phyloP scores from a whole-genome alignment of 2,113 vertebrate genomes.

The mouse (Mus musculus) region DNA sequence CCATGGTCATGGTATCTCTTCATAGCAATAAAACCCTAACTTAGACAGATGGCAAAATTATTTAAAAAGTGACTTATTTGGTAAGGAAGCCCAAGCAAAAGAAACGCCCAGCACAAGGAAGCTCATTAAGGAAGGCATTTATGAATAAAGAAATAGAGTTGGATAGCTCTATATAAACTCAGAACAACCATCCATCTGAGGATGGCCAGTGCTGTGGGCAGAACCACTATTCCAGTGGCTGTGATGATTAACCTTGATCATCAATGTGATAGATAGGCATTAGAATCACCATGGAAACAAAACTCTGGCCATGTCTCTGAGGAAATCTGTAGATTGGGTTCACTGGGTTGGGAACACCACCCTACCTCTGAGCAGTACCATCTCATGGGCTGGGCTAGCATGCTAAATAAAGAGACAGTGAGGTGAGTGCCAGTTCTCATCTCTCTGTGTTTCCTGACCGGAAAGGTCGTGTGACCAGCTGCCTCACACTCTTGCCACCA shows the following conservation, averaged over 20 bases:
- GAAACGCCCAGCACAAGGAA: accelerated
- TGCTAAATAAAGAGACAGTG: neutral
- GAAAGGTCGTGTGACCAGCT: too few species aligned
- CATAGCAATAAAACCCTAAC: neutral
- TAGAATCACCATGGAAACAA: neutral
- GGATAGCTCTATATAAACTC: neutral
- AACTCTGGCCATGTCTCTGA: neutral
- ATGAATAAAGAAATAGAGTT: neutral
- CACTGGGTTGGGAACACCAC: neutral
- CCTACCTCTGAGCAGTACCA: neutral
- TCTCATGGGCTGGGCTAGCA: neutral
- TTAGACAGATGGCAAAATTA: neutral
- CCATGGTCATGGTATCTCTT: neutral
- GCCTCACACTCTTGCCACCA: neutral
- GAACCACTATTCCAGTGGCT: too few species aligned
- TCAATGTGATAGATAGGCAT: neutral
- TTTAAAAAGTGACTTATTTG: neutral
- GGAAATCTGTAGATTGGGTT: neutral
- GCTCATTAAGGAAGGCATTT: neutral
- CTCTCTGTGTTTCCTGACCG: neutral
- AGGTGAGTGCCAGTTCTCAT: neutral
- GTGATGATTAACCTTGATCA: neutral
- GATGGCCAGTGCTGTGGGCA: accelerated
- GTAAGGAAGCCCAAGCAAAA: neutral
- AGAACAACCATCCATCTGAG: neutral